Evolutionary conservation across 2,113 vertebrate genomes (phyloP).

Genomic region (Chinchilla lanigera): DNA sequence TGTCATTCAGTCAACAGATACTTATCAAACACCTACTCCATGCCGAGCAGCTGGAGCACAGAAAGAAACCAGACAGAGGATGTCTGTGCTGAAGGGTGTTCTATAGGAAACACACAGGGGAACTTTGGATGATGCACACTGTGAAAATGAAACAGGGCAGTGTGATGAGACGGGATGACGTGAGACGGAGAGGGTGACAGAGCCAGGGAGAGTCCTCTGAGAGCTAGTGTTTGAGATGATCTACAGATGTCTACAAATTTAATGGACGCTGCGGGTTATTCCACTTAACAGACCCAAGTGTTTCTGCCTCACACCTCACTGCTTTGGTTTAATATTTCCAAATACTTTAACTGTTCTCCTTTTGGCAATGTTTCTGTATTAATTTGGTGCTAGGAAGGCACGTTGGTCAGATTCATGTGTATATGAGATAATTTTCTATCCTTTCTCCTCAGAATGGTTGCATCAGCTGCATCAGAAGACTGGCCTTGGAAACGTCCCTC

Average conservation of each 20-base stretch:
- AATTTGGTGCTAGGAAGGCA: slow-evolving; percentile 20
- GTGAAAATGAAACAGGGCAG: background rate
- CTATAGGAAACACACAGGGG: background rate
- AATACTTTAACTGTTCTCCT: slow-evolving; percentile 24
- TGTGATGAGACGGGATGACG: background rate
- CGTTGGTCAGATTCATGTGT: background rate
- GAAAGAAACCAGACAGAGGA: background rate
- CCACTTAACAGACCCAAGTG: background rate
- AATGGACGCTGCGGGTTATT: background rate
- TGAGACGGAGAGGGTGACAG: background rate
- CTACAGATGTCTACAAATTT: background rate
- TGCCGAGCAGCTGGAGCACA: background rate
- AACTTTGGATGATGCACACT: background rate
- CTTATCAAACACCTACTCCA: background rate
- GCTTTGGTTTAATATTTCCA: slow-evolving; percentile 42
- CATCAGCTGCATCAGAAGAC: background rate
- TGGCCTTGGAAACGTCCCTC: background rate
- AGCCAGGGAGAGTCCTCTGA: background rate
- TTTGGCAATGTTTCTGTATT: background rate
- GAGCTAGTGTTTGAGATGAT: background rate
- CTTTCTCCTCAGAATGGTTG: background rate
- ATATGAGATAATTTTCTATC: background rate
- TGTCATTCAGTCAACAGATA: background rate
- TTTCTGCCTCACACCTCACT: slow-evolving; percentile 1
- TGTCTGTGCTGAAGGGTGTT: background rate